Percentiles rank a stretch among this genome's conserved stretches.
Evolutionary conservation across 1,140 invertebrate genomes (phyloP).

Genomic region (Sitobion miscanthi): DNA sequence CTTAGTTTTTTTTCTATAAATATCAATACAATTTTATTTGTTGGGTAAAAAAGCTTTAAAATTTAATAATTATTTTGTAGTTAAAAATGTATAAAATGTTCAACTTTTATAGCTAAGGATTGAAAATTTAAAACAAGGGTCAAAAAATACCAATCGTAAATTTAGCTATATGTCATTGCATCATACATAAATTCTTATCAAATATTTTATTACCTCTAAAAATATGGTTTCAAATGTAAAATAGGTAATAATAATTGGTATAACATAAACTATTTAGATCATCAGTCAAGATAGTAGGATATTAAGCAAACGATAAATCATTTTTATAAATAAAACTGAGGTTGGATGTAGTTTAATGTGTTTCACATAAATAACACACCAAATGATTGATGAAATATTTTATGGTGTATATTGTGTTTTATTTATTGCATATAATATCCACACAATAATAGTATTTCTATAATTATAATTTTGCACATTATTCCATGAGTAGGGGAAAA

Average conservation of each 20-base stretch:
- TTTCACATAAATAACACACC: background rate
- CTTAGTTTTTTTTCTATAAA: too few species aligned
- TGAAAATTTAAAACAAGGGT: too few species aligned
- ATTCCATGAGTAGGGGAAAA: background rate
- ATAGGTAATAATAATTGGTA: background rate
- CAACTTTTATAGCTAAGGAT: too few species aligned
- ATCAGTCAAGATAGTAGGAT: background rate
- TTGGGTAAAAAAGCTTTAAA: too few species aligned
- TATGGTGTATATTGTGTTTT: background rate
- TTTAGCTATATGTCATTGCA: background rate
- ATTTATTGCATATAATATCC: background rate
- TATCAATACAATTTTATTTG: too few species aligned
- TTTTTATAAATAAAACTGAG: conserved; percentile 20
- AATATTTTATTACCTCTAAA: background rate
- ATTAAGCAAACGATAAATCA: background rate
- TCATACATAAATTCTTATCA: background rate
- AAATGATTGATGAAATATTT: conserved; percentile 35
- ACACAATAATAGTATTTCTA: background rate
- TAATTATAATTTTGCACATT: conserved; percentile 3
- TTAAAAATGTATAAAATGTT: too few species aligned
- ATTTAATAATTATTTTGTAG: too few species aligned
- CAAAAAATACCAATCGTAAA: background rate
- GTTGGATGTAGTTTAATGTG: conserved; percentile 5
- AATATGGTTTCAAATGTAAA: background rate
- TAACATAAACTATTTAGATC: conserved; percentile 6